Evolutionary conservation across 2,797 vertebrate genomes (phyloP), one percentile per base, ranked within the genome.

Genomic region (Nasua narica): DNA sequence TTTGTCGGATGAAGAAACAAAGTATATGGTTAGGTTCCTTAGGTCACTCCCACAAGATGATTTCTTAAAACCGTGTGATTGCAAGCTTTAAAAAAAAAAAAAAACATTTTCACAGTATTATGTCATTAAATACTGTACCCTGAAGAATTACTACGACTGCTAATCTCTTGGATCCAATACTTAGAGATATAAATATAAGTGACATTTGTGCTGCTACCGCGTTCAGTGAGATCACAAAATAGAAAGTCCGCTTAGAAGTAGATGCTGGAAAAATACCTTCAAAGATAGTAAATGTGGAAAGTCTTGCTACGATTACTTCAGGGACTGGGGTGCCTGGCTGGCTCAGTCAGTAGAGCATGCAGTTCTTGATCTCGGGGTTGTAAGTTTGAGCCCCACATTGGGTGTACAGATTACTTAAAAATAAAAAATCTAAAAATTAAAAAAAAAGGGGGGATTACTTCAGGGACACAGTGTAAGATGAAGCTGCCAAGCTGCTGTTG

Each of bases 181-280:
- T 87, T 35, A 93, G 94, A 94, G 52, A 72, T 37, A 79, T 82
- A 96, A 96, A 94, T 91, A 69, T 70, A 69, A 92, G 54, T 52
- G 77, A 60, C 52, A 32, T 90, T 54, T 76, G 65, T 13, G 27
- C 56, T 46, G 32, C 94, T 90, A 85, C 86, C 23, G 48, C 16
- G 0, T 93, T 92, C 87, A 91, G 7, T 2, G 11, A 96, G 82
- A 65, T 74, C 83, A 72, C 37, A 92, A 85, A 93, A 48, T 54
- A 96, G 81, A 92, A 85, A 95, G 56, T 72, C 50, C 43, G 56
- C n/a, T 58, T 86, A 72, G 83, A 90, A 96, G 72, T 70, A 94
- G 74, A 84, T 69, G 46, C 54, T 83, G 74, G 77, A 88, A 86
- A 92, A 77, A 76, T 87, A 70, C 67, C 77, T 90, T 85, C 27